These are phyloP conservation scores for Apantesis nais DNA, from an alignment of 2,888 invertebrate genomes.

Conservation along the genomic window DNA sequence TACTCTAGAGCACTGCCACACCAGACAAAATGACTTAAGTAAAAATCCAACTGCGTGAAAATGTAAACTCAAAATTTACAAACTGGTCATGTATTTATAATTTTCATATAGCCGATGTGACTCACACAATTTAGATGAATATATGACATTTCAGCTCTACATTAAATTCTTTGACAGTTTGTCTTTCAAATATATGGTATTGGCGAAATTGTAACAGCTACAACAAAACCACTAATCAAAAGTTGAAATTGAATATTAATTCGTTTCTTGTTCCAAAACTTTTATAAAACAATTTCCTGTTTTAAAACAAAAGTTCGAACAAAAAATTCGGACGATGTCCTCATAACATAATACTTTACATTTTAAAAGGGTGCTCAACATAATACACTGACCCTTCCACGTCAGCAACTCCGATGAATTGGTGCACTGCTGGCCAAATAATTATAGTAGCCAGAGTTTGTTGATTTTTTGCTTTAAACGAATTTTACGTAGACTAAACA, in stretches of 20 bases:
- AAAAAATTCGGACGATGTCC: conserved; percentile 8
- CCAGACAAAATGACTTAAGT: background rate
- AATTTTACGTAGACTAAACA: no score
- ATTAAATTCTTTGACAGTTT: no score
- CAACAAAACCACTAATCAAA: no score
- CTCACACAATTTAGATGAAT: no score
- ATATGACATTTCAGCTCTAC: no score
- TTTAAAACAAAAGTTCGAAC: conserved; percentile 8
- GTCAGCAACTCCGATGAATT: conserved; percentile 48
- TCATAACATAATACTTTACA: conserved; percentile 44
- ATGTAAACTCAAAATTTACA: no score
- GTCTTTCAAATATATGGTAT: no score
- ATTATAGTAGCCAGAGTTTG: background rate
- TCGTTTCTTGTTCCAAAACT: background rate
- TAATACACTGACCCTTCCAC: conserved; percentile 47
- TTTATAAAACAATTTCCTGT: background rate
- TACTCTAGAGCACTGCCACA: background rate
- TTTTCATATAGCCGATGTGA: no score
- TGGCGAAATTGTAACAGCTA: no score
- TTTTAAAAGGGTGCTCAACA: conserved; percentile 50
- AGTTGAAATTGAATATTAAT: no score
- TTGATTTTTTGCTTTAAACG: background rate
- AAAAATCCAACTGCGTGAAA: no score
- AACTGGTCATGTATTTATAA: no score
- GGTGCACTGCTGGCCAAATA: conserved; percentile 35